Base-by-base conservation (phyloP, 2,113 vertebrate species). In the Ptilonorhynchus violaceus region DNA sequence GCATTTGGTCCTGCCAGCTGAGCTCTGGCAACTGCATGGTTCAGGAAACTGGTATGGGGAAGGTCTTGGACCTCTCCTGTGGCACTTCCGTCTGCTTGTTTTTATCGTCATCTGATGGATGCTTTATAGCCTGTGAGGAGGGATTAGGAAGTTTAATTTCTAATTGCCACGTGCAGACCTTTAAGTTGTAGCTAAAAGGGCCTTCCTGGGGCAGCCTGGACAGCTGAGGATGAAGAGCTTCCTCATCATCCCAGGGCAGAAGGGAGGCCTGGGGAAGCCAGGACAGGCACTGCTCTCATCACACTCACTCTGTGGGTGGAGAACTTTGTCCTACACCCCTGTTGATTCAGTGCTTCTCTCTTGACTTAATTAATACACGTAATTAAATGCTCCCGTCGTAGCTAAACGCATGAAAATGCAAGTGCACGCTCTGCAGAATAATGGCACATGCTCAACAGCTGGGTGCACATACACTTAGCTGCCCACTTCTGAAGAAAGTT, bases 31-130 rank as follows among this genome's bases (percentile, higher is more conserved):
- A 15, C 42, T 74, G 62, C 85, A 59, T 42, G 85, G 72, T 59
- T 77, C 72, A 90, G 76, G 68, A 74, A 78, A 13, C 85, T 68
- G 88, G 17, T 49, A 49, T 72, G 85, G 76, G 80, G 85, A 88
- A 94, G 33, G 70, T 27, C 55, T 76, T 46, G 60, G 41, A 72
- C 56, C 44, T 87, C 72, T 74, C 35, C 44, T 23, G 24, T 52
- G 69, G 69, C 60, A 37, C 53, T 82, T 59, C 27, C 0, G 5
- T 37, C 5, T 2, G 28, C n/a, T 58, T 8, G 1, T 13, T 77
- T 72, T 39, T 60, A 17, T 95, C 78, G 55, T 25, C 60, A 66
- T 66, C 69, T 49, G 49, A 53, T 59, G 67, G 37, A 39, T 75
- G 62, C 39, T 89, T 96, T 83, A 58, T 59, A 55, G 75, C 63